These are phyloP conservation scores for Forbesichthys papilliferus DNA, from an alignment of 2,113 vertebrate genomes.

Conservation along the genomic window DNA sequence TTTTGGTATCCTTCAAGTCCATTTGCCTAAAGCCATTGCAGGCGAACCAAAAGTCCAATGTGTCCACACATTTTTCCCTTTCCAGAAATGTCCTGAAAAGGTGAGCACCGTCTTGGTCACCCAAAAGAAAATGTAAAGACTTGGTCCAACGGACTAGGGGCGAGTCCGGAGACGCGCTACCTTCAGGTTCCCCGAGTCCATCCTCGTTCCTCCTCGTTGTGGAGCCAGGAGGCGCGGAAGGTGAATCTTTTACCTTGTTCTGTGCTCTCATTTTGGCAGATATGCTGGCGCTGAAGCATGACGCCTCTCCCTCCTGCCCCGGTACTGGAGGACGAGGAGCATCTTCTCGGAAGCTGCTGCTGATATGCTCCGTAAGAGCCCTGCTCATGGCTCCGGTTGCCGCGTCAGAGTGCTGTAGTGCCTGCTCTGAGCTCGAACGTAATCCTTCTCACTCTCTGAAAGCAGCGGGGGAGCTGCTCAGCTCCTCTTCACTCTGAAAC, in stretches of 20 bases:
- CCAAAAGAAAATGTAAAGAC: slow-evolving; percentile 92
- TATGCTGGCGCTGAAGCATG: slow-evolving; percentile 78
- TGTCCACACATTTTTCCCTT: slow-evolving; percentile 94
- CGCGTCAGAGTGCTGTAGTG: slow-evolving; percentile 65
- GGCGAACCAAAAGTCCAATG: slow-evolving; percentile 98
- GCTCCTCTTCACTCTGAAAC: slow-evolving; percentile 91
- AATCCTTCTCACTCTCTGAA: slow-evolving; percentile 91
- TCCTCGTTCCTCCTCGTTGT: slow-evolving; percentile 90
- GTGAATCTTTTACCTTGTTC: slow-evolving; percentile 77
- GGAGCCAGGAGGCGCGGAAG: slow-evolving; percentile 74
- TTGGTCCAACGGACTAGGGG: slow-evolving; percentile 93
- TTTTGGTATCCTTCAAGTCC: slow-evolving; percentile 98
- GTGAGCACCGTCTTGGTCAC: slow-evolving; percentile 95
- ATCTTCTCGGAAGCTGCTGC: slow-evolving; percentile 97
- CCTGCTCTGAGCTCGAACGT: slow-evolving; percentile 78
- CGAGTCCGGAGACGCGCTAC: slow-evolving; percentile 93
- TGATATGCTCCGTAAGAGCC: slow-evolving; percentile 87
- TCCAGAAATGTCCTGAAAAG: slow-evolving; percentile 97
- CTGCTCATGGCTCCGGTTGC: slow-evolving; percentile 89
- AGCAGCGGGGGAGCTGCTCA: slow-evolving; percentile 94
- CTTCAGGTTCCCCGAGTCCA: slow-evolving; percentile 94
- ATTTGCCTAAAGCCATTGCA: slow-evolving; percentile 98
- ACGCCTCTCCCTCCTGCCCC: slow-evolving; percentile 93
- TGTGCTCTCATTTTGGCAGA: slow-evolving; percentile 82
- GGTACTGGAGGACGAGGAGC: slow-evolving; percentile 95